These are phyloP conservation scores for Rhynchonema sp. DNA, from an alignment of 2,888 invertebrate species.

Conservation along the genomic window DNA sequence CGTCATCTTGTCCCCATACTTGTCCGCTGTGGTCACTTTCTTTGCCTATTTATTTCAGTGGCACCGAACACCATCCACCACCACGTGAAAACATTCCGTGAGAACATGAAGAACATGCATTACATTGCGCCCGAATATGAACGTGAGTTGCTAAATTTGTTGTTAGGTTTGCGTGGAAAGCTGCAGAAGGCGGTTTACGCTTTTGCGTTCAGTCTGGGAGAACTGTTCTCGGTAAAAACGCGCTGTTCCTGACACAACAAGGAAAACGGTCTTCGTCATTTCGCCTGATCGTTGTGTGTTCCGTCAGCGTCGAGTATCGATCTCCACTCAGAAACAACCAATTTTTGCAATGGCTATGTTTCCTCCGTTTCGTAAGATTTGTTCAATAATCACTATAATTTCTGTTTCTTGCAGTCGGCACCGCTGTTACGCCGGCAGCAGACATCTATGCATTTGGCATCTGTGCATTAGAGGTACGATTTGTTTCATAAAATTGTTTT, in stretches of 20 bases:
- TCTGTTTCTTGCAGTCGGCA: slow-evolving; percentile 5
- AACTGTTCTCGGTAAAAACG: background rate
- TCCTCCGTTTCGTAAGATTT: background rate
- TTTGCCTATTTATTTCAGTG: slow-evolving; percentile 42
- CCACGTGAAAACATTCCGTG: slow-evolving; percentile 89
- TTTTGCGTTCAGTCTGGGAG: too few relatives aligned
- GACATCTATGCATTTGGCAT: slow-evolving; percentile 98
- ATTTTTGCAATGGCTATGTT: background rate
- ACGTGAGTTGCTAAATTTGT: slow-evolving; percentile 41
- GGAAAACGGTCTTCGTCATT: background rate
- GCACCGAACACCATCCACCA: slow-evolving; percentile 98
- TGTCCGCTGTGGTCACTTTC: background rate
- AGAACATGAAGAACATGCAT: slow-evolving; percentile 85
- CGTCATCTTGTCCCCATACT: background rate
- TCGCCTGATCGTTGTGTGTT: too few relatives aligned
- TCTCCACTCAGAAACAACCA: too few relatives aligned
- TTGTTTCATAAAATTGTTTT: too few relatives aligned
- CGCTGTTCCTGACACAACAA: background rate
- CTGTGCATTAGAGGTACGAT: slow-evolving; percentile 68
- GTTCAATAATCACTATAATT: too few relatives aligned
- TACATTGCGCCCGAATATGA: slow-evolving; percentile 96
- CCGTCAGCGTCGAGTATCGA: too few relatives aligned
- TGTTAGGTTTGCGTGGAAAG: too few relatives aligned
- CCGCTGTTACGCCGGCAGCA: slow-evolving; percentile 49
- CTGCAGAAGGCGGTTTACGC: too few relatives aligned